Conservation (phyloP, 2,888 invertebrate genomes). For the Lomographa bimaculata region DNA sequence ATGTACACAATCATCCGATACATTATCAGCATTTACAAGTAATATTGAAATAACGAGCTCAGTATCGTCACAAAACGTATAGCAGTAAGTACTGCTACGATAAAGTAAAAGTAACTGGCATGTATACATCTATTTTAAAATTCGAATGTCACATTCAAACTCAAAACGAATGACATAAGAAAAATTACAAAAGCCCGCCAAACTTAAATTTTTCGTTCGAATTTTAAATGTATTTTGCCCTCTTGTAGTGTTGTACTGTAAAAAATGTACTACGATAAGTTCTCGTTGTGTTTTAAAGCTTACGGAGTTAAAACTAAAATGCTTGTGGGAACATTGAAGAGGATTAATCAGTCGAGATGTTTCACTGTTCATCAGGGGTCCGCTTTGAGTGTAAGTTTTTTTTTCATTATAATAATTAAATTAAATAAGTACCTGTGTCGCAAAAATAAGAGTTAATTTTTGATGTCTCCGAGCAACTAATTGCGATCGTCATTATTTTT, state of each 20-base stretch:
- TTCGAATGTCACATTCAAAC: not conserved
- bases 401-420: too few species aligned
- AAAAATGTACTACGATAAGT: slow-evolving; percentile 59
- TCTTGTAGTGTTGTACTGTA: slow-evolving; percentile 20
- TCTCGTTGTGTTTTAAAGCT: slow-evolving; percentile 44
- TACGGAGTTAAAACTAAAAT: slow-evolving; percentile 40
- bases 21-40: slow-evolving; percentile 40
- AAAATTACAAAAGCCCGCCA: slow-evolving; percentile 15
- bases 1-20: slow-evolving; percentile 29
- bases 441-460: too few species aligned
- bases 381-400: slow-evolving; percentile 50
- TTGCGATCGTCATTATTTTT: too few species aligned
- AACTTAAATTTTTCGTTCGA: not conserved
- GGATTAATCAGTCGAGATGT: slow-evolving; percentile 41
- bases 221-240: slow-evolving; percentile 8
- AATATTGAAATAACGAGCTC: slow-evolving; percentile 40
- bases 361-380: slow-evolving; percentile 59
- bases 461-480: too few species aligned
- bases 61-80: slow-evolving; percentile 32
- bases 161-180: not conserved
- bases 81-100: slow-evolving; percentile 38
- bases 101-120: too few species aligned
- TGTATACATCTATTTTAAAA: not conserved
- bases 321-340: slow-evolving; percentile 30
- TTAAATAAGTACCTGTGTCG: too few species aligned